Conservation (phyloP, 1,140 invertebrate species). For the Venturia canescens region DNA sequence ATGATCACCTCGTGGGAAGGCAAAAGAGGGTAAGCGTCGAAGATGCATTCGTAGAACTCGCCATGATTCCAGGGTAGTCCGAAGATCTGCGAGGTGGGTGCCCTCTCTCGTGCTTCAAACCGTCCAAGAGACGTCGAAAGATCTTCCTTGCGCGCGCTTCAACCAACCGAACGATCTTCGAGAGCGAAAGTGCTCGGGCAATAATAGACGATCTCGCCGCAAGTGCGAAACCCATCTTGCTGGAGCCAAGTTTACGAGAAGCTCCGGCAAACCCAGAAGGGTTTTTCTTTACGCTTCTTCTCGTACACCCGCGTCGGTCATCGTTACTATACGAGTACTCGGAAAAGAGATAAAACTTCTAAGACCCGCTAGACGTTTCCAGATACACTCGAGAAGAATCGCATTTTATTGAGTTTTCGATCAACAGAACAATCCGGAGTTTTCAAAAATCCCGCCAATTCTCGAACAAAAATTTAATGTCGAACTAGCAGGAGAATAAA, state of each 20-base stretch:
- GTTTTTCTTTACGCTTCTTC: constrained; percentile 10
- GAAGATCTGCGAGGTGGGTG: constrained; percentile 2
- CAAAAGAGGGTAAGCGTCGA: constrained; percentile 9
- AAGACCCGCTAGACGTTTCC: background rate
- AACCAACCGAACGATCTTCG: constrained; percentile 20
- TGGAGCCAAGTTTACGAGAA: constrained; percentile 19
- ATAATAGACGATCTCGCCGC: background rate
- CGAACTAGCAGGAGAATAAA: too few relatives aligned
- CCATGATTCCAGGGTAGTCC: constrained; percentile 49
- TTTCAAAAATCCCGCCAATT: background rate
- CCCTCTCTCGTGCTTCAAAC: background rate
- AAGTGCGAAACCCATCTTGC: constrained; percentile 31
- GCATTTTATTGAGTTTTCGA: too few relatives aligned
- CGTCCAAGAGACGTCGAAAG: background rate
- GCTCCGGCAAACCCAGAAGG: background rate
- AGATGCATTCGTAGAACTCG: constrained; percentile 50
- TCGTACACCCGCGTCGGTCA: constrained; percentile 16
- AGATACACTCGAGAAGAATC: background rate
- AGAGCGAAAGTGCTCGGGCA: constrained; percentile 18
- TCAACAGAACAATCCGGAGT: too few relatives aligned
- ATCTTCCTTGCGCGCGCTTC: constrained; percentile 3
- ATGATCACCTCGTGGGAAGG: constrained; percentile 43
- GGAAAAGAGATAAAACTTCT: constrained; percentile 5
- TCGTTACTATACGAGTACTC: constrained; percentile 4
- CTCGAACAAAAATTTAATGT: too few relatives aligned